phyloP scores from a whole-genome alignment of 2,888 invertebrate species.

The Dryococelus australis region DNA sequence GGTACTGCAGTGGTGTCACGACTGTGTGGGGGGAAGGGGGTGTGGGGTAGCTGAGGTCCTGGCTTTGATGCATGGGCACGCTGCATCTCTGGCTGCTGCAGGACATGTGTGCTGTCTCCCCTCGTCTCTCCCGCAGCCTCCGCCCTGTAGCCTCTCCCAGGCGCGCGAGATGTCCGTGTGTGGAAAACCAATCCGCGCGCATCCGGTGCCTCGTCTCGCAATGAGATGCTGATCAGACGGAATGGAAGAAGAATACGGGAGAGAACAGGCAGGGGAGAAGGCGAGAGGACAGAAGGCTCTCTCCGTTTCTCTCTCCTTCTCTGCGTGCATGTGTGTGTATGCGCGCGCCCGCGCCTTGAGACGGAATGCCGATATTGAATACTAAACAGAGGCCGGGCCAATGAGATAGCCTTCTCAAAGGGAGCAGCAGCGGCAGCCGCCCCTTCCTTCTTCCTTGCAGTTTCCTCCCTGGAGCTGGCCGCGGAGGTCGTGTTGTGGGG shows the following conservation, averaged over 20 bases:
- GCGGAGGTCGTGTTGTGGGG: background rate
- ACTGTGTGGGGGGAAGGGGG: too few species aligned
- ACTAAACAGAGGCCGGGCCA: constrained; percentile 42
- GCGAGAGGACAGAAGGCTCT: constrained; percentile 18
- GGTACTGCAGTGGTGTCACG: too few species aligned
- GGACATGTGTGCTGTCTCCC: constrained; percentile 20
- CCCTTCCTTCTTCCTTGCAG: constrained; percentile 20
- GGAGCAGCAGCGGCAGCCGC: constrained; percentile 31
- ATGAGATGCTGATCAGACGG: constrained; percentile 46
- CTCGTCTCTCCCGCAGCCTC: background rate
- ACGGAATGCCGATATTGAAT: constrained; percentile 45
- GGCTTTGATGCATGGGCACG: too few species aligned
- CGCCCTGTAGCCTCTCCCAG: background rate
- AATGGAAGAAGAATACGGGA: constrained; percentile 43
- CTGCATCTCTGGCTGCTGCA: too few species aligned
- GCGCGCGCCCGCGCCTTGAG: background rate
- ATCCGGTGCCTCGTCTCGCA: constrained; percentile 36
- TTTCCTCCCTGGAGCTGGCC: constrained; percentile 6
- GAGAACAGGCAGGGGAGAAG: background rate
- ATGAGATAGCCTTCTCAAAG: constrained; percentile 42
- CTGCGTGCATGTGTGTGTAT: background rate
- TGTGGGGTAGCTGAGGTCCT: too few species aligned
- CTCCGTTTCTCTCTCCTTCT: background rate
- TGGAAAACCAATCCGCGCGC: constrained; percentile 31
- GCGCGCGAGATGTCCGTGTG: constrained; percentile 22